Percentiles rank a stretch among this genome's conserved stretches.
These are phyloP conservation scores for Caenorhabditis sp. DNA, from an alignment of 2,888 invertebrate species.

Conservation along the genomic window DNA sequence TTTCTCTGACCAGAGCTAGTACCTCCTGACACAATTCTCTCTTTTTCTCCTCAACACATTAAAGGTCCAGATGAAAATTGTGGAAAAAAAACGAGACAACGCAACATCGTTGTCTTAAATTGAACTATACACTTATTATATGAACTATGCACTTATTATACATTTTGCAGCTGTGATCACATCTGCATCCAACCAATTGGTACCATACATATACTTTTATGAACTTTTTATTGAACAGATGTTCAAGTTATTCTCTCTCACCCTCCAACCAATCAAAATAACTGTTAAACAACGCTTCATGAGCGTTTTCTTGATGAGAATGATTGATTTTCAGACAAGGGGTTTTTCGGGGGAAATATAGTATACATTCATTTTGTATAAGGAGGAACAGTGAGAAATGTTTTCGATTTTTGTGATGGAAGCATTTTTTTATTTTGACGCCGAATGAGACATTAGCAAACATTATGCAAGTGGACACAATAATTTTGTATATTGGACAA, in stretches of 20 bases:
- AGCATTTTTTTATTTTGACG: neutral
- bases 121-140: neutral
- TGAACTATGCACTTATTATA: too few relatives aligned
- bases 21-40: neutral
- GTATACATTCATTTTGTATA: neutral
- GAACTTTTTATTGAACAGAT: too few relatives aligned
- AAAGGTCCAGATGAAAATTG: neutral
- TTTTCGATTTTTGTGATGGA: neutral
- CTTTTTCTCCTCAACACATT: neutral
- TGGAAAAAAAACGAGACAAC: too few relatives aligned
- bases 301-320: too few relatives aligned
- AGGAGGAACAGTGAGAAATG: neutral
- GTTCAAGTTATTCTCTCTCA: too few relatives aligned
- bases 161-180: neutral
- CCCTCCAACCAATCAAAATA: too few relatives aligned
- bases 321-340: too few relatives aligned
- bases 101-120: too few relatives aligned
- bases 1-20: neutral
- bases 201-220: too few relatives aligned
- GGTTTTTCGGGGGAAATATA: neutral
- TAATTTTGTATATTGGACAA: neutral
- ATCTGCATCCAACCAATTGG: neutral
- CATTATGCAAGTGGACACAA: neutral
- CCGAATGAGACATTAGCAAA: neutral
- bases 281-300: too few relatives aligned